A percentile compares a stretch with the other conserved stretches of the same genome.
phyloP scores from a whole-genome alignment of 2,888 invertebrate species.

The Nemapogon koenigi region DNA sequence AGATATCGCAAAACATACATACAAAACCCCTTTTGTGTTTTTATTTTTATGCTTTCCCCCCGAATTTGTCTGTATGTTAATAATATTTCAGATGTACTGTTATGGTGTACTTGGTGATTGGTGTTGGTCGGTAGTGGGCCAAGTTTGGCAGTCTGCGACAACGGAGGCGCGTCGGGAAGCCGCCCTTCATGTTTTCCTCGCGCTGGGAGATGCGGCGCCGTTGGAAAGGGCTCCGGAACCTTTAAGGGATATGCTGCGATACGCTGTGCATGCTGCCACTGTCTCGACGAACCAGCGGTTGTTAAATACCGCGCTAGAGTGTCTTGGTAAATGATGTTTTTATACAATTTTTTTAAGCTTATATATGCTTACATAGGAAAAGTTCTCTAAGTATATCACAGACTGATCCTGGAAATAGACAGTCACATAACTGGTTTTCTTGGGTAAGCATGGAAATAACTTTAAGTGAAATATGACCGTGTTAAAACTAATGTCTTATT shows the following conservation, averaged over 20 bases:
- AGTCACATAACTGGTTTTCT: too few relatives aligned
- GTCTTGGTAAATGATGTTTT: conserved; percentile 63
- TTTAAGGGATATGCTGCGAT: conserved; percentile 33
- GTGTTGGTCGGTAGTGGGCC: conserved; percentile 74
- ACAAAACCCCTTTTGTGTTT: too few relatives aligned
- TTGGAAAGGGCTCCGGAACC: conserved; percentile 47
- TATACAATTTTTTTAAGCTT: too few relatives aligned
- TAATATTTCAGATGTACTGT: conserved; percentile 77
- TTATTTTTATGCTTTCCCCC: too few relatives aligned
- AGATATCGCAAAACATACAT: too few relatives aligned
- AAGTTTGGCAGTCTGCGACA: conserved; percentile 68
- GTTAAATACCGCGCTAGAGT: conserved; percentile 76
- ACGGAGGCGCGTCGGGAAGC: conserved; percentile 58
- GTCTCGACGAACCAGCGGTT: conserved; percentile 59
- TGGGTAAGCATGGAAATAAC: too few relatives aligned
- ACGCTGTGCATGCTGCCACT: conserved; percentile 43
- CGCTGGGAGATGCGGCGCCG: conserved; percentile 57
- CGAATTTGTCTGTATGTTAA: too few relatives aligned
- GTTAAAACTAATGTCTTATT: too few relatives aligned
- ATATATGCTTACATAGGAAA: too few relatives aligned
- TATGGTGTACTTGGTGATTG: conserved; percentile 80
- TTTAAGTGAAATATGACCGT: too few relatives aligned
- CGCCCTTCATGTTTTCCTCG: conserved; percentile 59
- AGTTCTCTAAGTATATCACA: too few relatives aligned
- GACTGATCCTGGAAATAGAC: too few relatives aligned